Percentiles rank a stretch among this genome's conserved stretches.
These are phyloP conservation scores for Oreochromis tanganicae DNA, from an alignment of 2,113 vertebrate genomes.

Conservation along the genomic window DNA sequence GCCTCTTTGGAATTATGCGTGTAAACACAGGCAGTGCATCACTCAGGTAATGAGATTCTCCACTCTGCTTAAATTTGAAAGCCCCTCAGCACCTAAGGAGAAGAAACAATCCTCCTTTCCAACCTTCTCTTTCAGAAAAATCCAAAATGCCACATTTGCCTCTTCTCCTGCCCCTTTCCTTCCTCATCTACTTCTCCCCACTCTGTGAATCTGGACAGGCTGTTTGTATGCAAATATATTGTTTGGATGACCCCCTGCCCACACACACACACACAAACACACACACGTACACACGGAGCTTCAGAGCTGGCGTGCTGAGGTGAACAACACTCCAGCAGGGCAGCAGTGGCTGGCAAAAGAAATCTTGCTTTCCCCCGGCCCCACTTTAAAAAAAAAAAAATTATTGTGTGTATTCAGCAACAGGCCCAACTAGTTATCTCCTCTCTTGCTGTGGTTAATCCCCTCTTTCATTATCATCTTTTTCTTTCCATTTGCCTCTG, in stretches of 20 bases:
- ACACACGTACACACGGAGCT: not conserved
- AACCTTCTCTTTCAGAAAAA: not conserved
- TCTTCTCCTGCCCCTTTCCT: not conserved
- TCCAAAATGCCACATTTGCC: not conserved
- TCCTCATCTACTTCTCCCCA: not conserved
- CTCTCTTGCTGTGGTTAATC: slow-evolving; percentile 34
- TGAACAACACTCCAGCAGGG: slow-evolving; percentile 14
- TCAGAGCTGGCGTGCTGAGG: not conserved
- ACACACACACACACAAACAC: not conserved
- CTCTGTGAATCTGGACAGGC: slow-evolving; percentile 26
- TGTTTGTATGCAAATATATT: slow-evolving; percentile 55
- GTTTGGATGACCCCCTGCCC: not conserved
- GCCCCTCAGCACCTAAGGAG: slow-evolving; percentile 24
- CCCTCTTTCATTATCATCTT: slow-evolving; percentile 43
- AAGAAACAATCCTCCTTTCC: slow-evolving; percentile 11
- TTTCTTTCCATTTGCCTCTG: slow-evolving; percentile 27
- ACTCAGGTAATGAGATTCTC: slow-evolving; percentile 54
- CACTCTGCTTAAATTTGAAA: slow-evolving; percentile 25
- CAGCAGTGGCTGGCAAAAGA: not conserved
- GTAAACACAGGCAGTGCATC: slow-evolving; percentile 46
- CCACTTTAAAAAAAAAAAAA: not conserved
- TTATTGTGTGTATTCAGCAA: slow-evolving; percentile 29
- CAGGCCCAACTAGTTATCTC: slow-evolving; percentile 32
- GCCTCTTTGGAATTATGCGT: slow-evolving; percentile 24
- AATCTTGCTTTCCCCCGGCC: not conserved